A percentile compares a stretch with the other conserved stretches of the same genome.
Evolutionary conservation across 2,113 vertebrate genomes (phyloP).

Genomic region (Macheiramphus alcinus): DNA sequence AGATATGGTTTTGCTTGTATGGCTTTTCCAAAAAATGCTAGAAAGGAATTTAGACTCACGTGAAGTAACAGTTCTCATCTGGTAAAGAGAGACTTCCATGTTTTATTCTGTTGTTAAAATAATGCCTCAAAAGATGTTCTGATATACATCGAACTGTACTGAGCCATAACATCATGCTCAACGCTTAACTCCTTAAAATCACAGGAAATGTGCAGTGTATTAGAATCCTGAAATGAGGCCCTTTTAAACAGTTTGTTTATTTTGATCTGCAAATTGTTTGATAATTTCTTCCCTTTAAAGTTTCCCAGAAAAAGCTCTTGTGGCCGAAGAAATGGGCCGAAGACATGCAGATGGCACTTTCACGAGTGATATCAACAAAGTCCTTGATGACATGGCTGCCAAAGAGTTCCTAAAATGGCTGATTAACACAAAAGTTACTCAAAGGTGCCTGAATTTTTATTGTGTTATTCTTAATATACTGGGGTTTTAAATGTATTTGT

Average conservation of each 20-base stretch:
- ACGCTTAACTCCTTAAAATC: neutral
- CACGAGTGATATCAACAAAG: conserved; percentile 92
- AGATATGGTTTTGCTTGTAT: neutral
- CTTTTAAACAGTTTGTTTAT: neutral
- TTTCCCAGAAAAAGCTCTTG: conserved; percentile 73
- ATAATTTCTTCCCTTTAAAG: conserved; percentile 67
- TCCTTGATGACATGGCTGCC: conserved; percentile 91
- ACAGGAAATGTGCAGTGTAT: neutral
- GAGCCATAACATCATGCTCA: neutral
- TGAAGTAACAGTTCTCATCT: neutral
- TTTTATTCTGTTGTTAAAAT: neutral
- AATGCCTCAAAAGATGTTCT: neutral
- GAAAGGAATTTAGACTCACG: neutral
- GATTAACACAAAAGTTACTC: conserved; percentile 86
- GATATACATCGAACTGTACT: rapidly evolving
- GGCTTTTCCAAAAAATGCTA: neutral
- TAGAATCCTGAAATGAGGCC: neutral
- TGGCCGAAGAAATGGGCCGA: conserved; percentile 72
- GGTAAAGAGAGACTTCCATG: neutral
- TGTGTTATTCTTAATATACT: neutral
- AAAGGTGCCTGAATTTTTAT: conserved; percentile 71
- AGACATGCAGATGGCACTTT: conserved; percentile 95
- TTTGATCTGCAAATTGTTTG: neutral
- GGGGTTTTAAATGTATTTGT: neutral
- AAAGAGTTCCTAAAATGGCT: conserved; percentile 95